A percentile compares a stretch with the other conserved stretches of the same genome.
Conservation (phyloP, 2,797 vertebrate genomes). For the Tapirus indicus region DNA sequence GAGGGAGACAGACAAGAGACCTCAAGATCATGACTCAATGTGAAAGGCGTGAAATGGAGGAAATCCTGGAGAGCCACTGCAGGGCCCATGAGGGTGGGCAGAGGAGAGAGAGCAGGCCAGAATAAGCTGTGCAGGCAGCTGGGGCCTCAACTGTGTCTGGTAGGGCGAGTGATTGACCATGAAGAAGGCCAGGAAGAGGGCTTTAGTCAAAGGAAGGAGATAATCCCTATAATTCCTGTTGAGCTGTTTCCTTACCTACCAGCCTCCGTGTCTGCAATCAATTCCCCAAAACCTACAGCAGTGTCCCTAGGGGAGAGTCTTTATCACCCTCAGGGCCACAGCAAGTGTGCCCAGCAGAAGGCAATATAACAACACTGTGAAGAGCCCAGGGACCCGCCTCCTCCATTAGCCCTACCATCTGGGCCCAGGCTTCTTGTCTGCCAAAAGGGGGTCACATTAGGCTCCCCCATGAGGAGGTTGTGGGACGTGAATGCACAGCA, state of each 20-base stretch:
- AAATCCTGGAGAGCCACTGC: too few species aligned
- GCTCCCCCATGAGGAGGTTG: rapidly evolving
- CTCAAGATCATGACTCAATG: neutral
- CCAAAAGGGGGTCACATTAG: too few species aligned
- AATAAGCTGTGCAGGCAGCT: rapidly evolving
- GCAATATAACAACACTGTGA: rapidly evolving
- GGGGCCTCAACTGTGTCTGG: neutral
- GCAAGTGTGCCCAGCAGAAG: rapidly evolving
- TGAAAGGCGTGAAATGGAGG: too few species aligned
- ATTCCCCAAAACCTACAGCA: rapidly evolving
- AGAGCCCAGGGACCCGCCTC: neutral
- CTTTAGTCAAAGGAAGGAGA: neutral
- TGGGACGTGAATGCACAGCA: rapidly evolving
- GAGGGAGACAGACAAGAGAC: neutral
- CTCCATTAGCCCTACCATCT: rapidly evolving
- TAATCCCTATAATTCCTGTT: rapidly evolving
- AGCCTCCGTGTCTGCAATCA: neutral
- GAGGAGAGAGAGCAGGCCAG: neutral
- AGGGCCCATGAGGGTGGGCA: neutral
- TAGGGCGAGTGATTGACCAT: rapidly evolving
- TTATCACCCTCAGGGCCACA: neutral
- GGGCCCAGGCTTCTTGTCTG: neutral
- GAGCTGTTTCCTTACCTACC: too few species aligned
- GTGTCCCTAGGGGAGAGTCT: neutral
- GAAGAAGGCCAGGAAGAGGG: neutral